phyloP scores from a whole-genome alignment of 2,113 vertebrate genomes.

The Takifugu bimaculatus region DNA sequence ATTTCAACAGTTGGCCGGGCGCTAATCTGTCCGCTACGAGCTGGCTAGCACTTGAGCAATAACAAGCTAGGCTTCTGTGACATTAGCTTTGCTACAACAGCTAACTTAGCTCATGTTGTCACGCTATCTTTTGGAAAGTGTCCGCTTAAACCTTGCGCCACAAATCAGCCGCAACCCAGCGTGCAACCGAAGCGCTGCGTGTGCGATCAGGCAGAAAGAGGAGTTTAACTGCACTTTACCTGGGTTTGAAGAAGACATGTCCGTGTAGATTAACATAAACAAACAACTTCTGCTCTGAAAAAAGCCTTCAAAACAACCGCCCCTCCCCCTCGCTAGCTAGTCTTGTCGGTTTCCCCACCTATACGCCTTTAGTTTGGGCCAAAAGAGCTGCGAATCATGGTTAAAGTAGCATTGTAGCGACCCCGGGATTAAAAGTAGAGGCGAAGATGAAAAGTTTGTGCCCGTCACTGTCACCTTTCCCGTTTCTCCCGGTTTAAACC shows the following conservation, averaged over 20 bases:
- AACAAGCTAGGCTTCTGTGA: constrained; percentile 18
- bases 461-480: constrained; percentile 4
- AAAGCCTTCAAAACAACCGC: constrained; percentile 22
- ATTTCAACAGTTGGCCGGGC: not conserved
- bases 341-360: constrained; percentile 8
- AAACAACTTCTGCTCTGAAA: constrained; percentile 57
- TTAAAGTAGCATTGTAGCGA: not conserved
- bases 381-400: constrained; percentile 14
- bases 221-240: constrained; percentile 51
- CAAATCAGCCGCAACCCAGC: not conserved
- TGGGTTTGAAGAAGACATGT: constrained; percentile 71
- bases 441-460: not conserved
- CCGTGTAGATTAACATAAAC: constrained; percentile 69
- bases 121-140: constrained; percentile 58
- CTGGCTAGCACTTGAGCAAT: constrained; percentile 31
- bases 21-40: not conserved
- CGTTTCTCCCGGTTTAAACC: constrained; percentile 58
- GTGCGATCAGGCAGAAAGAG: accelerated
- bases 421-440: not conserved
- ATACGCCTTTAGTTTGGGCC: constrained; percentile 10
- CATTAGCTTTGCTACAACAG: constrained; percentile 44
- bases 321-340: constrained; percentile 47
- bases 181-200: not conserved
- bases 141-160: not conserved
- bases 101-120: constrained; percentile 59